Evolutionary conservation across 2,113 vertebrate species (phyloP), one percentile per base, ranked within the genome.

Genomic region (Nibea albiflora): DNA sequence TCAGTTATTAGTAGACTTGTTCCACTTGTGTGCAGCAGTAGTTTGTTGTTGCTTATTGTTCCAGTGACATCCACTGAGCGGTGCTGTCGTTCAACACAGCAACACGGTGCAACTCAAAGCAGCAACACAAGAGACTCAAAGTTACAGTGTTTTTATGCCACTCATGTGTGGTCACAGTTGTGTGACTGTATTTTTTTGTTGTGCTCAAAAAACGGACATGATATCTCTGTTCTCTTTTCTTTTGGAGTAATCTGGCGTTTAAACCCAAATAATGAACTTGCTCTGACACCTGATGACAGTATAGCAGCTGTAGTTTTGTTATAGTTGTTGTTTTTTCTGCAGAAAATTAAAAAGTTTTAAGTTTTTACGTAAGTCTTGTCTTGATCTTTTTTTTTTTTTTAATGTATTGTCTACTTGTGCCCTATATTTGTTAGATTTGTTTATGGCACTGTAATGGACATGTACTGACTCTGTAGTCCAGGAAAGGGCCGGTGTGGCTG

Each of bases 41-140:
- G 2, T 44, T 44, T 44, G 10, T 44, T 11, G 44, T 39, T 39
- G 44, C 2, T 9, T 22, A 15, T 11, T 22, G 20, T 35, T 15
- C 19, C 35, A n/a, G 17, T 49, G 46, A 28, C 64, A 15, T 79
- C 65, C 64, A 79, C 57, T 46, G 24, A 20, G 53, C 2, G 60
- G 24, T 5, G 82, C 72, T 57, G 12, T 19, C 3, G 17, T 8
- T 26, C 14, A 20, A 39, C 44, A 24, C 47, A 12, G 6, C 7
- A 47, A 47, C n/a, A 26, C 12, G 24, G n/a, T 15, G 7, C 39
- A 44, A 11, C 44, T 66, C 14, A n/a, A 44, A 14, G 16, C 39
- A 49, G 24, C 19, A 73, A n/a, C 15, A 44, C 10, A 35, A n/a
- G 3, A 58, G 17, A 0, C 17, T 53, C 28, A 9, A 16, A 47